phyloP scores from a whole-genome alignment of 1,140 invertebrate genomes.

The Chrysopa pallens region DNA sequence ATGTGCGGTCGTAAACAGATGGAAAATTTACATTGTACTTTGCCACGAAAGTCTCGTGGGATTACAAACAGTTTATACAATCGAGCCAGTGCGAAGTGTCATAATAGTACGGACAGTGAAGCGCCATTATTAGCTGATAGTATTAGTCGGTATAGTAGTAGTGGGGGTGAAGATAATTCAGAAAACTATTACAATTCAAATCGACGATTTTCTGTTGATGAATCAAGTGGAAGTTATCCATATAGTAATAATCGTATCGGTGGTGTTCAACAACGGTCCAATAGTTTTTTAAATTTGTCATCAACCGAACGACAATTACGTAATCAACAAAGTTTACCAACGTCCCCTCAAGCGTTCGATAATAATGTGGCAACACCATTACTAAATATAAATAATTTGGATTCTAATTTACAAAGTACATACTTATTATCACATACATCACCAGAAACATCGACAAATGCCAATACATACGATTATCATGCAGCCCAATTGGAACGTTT shows the following conservation, averaged over 20 bases:
- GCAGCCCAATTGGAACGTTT: constrained; percentile 56
- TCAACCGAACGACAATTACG: constrained; percentile 18
- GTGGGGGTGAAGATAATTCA: constrained; percentile 21
- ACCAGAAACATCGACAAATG: constrained; percentile 23
- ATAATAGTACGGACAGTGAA: constrained; percentile 43
- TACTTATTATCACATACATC: constrained; percentile 11
- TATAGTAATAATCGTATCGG: constrained; percentile 1
- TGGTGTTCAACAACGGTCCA: constrained; percentile 21
- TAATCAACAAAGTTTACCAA: constrained; percentile 23
- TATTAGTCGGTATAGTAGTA: constrained; percentile 21
- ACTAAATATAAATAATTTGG: constrained; percentile 28
- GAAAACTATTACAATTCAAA: constrained; percentile 7
- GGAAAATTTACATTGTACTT: constrained; percentile 35
- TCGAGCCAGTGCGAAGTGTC: constrained; percentile 22
- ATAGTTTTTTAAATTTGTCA: constrained; percentile 32
- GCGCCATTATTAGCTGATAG: constrained; percentile 38
- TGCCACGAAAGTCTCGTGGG: constrained; percentile 27
- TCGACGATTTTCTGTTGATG: constrained; percentile 11
- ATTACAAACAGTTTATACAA: constrained; percentile 3
- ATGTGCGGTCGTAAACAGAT: constrained; percentile 11
- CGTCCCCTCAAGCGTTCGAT: constrained; percentile 15
- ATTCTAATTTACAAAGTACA: constrained; percentile 11
- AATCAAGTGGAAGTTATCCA: constrained; percentile 10
- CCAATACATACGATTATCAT: constrained; percentile 48
- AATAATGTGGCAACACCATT: constrained; percentile 18